Base-by-base conservation (phyloP, 2,797 vertebrate species). In the Protonibea diacanthus region DNA sequence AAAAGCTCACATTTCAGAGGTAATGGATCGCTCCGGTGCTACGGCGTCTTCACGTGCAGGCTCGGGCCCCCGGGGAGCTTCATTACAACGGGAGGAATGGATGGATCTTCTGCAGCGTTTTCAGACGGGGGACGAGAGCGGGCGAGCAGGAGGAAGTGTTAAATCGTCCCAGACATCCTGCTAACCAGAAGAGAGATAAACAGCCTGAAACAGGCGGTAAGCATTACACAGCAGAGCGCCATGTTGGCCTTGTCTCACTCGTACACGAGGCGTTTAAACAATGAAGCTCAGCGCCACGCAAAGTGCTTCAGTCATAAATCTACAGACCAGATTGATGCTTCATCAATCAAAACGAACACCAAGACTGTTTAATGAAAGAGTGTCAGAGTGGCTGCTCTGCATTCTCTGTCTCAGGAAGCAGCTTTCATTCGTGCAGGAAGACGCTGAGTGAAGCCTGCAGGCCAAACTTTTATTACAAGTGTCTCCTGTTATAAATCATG, bases 401-500 rank as follows among this genome's bases (percentile, higher is more conserved):
- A 80, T 61, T 87, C 90, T 92, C 88, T 80, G 78, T 83, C 48
- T 71, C 76, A 91, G 93, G 93, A 94, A 93, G 88, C 91, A 93
- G 91, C 80, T 86, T 86, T 79, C 66, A 78, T 82, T 80, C 33
- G 74, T 59, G 51, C 79, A 92, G 90, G 90, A 92, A 91, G 78
- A 33, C 65, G 2, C 47, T 12, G 78, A 29, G 60, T 79, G 59
- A 74, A 71, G 71, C 85, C 92, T 71, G 81, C 18, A 55, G 88
- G 86, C 74, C 66, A 56, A 64, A 38, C 33, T 89, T 92, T 92
- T 91, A 94, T 88, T 91, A 88, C 88, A 71, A 76, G 74, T 88
- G 92, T 90, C 91, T 92, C 92, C 91, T 89, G 92, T 87, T 86
- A 74, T 93, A 93, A 92, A 93, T 93, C 89, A 83, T 69, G 8